Conservation (phyloP, 2,113 vertebrate genomes). For the Mus musculus region DNA sequence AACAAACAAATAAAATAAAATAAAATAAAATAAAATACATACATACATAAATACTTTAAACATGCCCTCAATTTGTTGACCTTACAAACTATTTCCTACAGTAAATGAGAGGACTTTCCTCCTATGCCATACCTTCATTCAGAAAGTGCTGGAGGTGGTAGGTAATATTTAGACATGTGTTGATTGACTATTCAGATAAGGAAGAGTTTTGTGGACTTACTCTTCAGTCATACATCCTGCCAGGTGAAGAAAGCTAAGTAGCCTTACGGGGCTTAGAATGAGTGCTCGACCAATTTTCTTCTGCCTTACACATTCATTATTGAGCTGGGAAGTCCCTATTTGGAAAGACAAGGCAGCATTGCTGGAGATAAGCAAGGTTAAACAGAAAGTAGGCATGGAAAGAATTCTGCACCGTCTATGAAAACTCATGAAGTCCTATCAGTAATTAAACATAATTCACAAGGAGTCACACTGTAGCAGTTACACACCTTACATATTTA, state of each 20-base stretch:
- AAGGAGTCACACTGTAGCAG: neutral
- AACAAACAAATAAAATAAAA: no score
- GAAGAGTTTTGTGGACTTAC: neutral
- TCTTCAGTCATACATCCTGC: neutral
- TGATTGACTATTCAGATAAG: neutral
- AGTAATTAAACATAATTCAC: neutral
- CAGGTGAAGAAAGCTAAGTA: neutral
- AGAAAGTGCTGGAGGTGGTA: neutral
- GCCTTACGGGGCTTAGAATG: neutral
- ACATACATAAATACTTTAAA: neutral
- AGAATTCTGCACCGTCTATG: neutral
- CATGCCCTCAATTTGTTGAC: neutral
- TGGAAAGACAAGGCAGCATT: neutral
- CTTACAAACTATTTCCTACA: neutral
- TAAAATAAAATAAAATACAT: no score
- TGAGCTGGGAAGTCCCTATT: no score
- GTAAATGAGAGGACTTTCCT: neutral
- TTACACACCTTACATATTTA: neutral
- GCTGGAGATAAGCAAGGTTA: neutral
- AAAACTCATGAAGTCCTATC: neutral
- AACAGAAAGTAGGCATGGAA: conserved; percentile 20
- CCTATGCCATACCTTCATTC: neutral
- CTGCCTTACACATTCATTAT: neutral
- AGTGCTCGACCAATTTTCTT: neutral
- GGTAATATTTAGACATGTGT: neutral